Evolutionary conservation across 2,113 vertebrate species (phyloP).

Genomic region (Chrysemys picta): DNA sequence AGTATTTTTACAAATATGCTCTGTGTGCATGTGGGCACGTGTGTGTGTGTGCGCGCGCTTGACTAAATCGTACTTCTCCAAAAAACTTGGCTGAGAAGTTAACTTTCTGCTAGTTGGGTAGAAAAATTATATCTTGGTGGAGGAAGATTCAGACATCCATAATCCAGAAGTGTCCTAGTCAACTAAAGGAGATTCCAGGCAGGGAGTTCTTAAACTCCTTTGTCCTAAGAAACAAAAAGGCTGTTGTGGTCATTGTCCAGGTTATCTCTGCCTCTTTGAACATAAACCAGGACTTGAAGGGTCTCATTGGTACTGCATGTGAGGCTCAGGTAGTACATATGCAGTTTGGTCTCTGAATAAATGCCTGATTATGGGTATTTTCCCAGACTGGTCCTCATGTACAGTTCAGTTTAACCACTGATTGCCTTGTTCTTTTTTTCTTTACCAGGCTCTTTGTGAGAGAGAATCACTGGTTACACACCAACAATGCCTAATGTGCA

Average conservation of each 20-base stretch:
- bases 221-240: constrained; percentile 27
- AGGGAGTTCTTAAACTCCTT: background rate
- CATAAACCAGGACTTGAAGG: background rate
- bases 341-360: background rate
- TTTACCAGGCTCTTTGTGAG: constrained; percentile 49
- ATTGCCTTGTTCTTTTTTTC: constrained; percentile 67
- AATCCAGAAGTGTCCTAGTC: background rate
- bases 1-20: background rate
- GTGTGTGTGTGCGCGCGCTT: background rate
- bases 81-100: constrained; percentile 57
- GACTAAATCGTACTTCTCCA: background rate
- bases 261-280: constrained; percentile 40
- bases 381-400: constrained; percentile 27
- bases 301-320: background rate
- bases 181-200: background rate
- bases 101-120: constrained; percentile 44
- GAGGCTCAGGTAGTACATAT: constrained; percentile 21
- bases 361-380: background rate
- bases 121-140: constrained; percentile 14
- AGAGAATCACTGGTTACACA: constrained; percentile 31
- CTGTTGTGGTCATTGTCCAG: constrained; percentile 38
- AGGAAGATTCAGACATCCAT: background rate
- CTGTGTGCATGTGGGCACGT: background rate
- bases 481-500: constrained; percentile 12
- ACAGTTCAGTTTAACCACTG: constrained; percentile 61